phyloP scores from a whole-genome alignment of 2,797 vertebrate genomes.

The Notoglanidium macrostoma region DNA sequence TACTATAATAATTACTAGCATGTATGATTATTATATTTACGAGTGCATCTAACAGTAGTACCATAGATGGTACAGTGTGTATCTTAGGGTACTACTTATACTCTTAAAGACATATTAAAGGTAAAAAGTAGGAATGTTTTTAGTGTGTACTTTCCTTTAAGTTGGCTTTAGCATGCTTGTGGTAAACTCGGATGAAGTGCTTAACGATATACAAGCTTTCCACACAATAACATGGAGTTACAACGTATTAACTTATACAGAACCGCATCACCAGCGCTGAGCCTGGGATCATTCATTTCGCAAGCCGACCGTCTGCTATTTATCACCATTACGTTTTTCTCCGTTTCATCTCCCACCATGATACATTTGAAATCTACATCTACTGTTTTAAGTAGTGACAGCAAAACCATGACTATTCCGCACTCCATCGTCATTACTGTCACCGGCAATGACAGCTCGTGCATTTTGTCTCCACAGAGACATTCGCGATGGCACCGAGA shows the following conservation, averaged over 20 bases:
- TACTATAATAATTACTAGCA: background rate
- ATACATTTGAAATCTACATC: constrained; percentile 12
- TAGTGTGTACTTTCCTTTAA: background rate
- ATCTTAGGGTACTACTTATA: background rate
- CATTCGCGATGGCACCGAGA: background rate
- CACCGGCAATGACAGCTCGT: background rate
- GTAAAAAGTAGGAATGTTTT: background rate
- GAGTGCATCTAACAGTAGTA: background rate
- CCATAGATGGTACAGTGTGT: background rate
- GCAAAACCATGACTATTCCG: background rate
- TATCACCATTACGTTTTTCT: background rate
- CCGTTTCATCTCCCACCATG: background rate
- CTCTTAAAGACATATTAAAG: background rate
- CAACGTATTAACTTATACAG: background rate
- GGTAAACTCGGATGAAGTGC: background rate
- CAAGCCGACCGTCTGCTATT: background rate
- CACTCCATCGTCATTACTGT: constrained; percentile 17
- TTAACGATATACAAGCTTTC: background rate
- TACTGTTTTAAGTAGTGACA: constrained; percentile 5
- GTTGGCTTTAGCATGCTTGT: background rate
- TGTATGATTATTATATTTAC: background rate
- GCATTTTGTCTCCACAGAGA: constrained; percentile 13
- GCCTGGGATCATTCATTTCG: background rate
- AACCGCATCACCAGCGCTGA: background rate
- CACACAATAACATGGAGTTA: background rate